These are phyloP conservation scores for Amaurobius ferox DNA, from an alignment of 2,888 invertebrate species.

Conservation along the genomic window DNA sequence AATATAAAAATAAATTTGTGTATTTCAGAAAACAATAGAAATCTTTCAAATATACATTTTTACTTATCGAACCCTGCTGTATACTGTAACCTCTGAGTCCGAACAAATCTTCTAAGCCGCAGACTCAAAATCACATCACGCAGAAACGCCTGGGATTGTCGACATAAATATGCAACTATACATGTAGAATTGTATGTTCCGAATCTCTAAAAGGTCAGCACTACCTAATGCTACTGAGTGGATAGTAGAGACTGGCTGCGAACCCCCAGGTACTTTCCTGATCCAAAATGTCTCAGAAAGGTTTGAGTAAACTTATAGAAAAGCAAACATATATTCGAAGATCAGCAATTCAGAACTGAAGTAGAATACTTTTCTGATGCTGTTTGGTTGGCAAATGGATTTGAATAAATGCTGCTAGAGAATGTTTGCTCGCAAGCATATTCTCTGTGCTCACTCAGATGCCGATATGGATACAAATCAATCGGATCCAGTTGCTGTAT, in stretches of 20 bases:
- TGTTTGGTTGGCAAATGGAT: conserved; percentile 67
- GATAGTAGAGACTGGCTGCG: conserved; percentile 36
- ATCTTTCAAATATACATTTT: too few species aligned
- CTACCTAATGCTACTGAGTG: conserved; percentile 29
- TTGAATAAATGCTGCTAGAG: conserved; percentile 63
- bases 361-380: conserved; percentile 53
- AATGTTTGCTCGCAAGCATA: conserved; percentile 41
- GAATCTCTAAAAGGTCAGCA: conserved; percentile 46
- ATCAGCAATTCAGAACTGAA: conserved; percentile 27
- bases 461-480: conserved; percentile 42
- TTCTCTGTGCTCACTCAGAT: conserved; percentile 22
- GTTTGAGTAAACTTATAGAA: conserved; percentile 31
- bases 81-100: too few species aligned
- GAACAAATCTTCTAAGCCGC: too few species aligned
- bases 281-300: background rate
- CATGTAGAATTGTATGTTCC: background rate
- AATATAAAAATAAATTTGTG: too few species aligned
- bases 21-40: too few species aligned
- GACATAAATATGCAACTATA: conserved; percentile 27
- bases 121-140: conserved; percentile 13
- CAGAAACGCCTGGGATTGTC: background rate
- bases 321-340: conserved; percentile 53
- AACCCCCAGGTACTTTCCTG: conserved; percentile 42
- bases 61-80: too few species aligned
- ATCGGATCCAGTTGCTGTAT: background rate